A percentile compares a stretch with the other conserved stretches of the same genome.
Evolutionary conservation across 2,888 invertebrate species (phyloP).

Genomic region (Anorthoa munda): DNA sequence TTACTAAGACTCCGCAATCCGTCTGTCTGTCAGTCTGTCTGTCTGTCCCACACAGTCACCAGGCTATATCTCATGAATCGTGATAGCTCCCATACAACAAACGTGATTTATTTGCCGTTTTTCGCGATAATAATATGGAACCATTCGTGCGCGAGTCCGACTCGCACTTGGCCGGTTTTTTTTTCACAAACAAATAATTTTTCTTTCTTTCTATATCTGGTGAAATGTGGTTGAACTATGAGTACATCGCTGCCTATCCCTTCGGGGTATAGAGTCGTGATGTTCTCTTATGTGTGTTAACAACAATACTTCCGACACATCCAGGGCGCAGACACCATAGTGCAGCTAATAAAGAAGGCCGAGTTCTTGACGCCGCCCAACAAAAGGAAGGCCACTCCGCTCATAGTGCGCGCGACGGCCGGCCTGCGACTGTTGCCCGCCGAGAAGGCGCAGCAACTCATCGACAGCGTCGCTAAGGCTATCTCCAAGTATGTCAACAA

Average conservation of each 20-base stretch:
- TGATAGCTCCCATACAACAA: too few relatives aligned
- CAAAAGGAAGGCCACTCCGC: constrained; percentile 94
- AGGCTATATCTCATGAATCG: too few relatives aligned
- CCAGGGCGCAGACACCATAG: constrained; percentile 94
- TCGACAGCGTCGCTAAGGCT: constrained; percentile 93
- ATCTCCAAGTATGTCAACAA: constrained; percentile 90
- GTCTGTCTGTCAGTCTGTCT: too few relatives aligned
- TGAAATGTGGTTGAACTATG: too few relatives aligned
- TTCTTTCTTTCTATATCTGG: too few relatives aligned
- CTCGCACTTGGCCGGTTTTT: too few relatives aligned
- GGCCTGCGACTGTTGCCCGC: constrained; percentile 91
- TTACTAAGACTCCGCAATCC: too few relatives aligned
- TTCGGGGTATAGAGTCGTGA: background rate
- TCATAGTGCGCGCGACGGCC: constrained; percentile 98
- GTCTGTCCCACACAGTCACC: too few relatives aligned
- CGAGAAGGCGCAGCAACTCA: constrained; percentile 90
- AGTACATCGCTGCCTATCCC: background rate
- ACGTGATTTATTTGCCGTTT: too few relatives aligned
- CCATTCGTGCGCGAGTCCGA: too few relatives aligned
- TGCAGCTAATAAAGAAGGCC: constrained; percentile 94
- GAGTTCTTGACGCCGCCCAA: constrained; percentile 94
- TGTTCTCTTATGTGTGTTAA: background rate
- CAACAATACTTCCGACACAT: background rate
- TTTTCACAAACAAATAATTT: too few relatives aligned
- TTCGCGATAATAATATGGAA: too few relatives aligned